These are phyloP conservation scores for Peromyscus maniculatus DNA, from an alignment of 2,113 vertebrate species.

Conservation along the genomic window DNA sequence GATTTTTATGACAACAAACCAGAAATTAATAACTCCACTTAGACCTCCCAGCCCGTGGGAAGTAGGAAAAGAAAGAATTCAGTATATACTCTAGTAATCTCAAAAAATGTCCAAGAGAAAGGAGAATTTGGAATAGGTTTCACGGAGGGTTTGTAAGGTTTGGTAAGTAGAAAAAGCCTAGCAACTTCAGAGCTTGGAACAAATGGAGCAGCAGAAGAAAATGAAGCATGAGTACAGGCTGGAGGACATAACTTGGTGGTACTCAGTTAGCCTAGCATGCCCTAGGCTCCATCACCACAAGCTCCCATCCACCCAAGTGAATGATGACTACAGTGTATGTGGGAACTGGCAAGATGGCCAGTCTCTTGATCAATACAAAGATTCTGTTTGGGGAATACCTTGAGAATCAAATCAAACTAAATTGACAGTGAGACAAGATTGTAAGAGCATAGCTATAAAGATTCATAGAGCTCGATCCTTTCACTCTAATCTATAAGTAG, in stretches of 20 bases:
- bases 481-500: slow-evolving; percentile 14
- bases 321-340: background rate
- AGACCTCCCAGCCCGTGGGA: slow-evolving; percentile 15
- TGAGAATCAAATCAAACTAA: slow-evolving; percentile 47
- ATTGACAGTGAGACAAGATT: background rate
- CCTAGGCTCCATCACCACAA: background rate
- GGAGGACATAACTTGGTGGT: background rate
- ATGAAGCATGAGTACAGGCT: background rate
- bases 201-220: slow-evolving; percentile 42
- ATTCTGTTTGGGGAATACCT: slow-evolving; percentile 41
- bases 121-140: slow-evolving; percentile 15
- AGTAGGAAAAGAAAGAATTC: slow-evolving; percentile 27
- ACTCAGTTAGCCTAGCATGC: no score
- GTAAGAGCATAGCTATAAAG: slow-evolving; percentile 31
- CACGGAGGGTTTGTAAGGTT: background rate
- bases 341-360: background rate
- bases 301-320: background rate
- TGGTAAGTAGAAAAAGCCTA: slow-evolving; percentile 30
- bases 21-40: slow-evolving; percentile 42
- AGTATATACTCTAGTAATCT: background rate
- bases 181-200: background rate
- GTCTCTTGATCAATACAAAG: background rate
- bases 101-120: background rate
- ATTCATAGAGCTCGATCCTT: slow-evolving; percentile 21
- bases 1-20: background rate